Base-by-base conservation (phyloP, 64 coral and sea anemone genomes). In the Trachythela sp. region DNA sequence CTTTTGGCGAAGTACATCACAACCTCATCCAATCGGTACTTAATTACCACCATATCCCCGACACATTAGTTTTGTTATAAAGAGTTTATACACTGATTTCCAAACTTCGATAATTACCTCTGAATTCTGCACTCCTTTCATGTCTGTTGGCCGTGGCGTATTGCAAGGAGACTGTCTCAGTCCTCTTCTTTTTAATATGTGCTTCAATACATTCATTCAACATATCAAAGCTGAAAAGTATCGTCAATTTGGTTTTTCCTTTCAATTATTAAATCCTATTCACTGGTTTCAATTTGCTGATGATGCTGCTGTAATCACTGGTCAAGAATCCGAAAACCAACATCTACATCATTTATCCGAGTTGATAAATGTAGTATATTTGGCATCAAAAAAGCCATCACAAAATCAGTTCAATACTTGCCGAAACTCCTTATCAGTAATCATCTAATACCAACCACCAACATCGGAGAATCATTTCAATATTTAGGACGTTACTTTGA, bases 401-500 rank as follows among this genome's bases (percentile, higher is more conserved):
- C 59, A 68, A 68, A 68, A 68, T 68, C 59, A 68, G 59, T 68
- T 6, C 20, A 68, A 68, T 77, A 77, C 36, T 34, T 77, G 24
- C 71, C 1, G 2, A 0, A 77, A 77, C 71, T 77, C 13, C 4
- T 77, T n/a, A 77, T 77, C 17, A 31, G 30, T n/a, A 77, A 77
- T 27, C 6, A 27, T 13, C 8, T 77, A 8, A 35, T 77, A 27
- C 71, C 29, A 32, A 38, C 26, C 3, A 27, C n/a, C n/a, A n/a
- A n/a, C n/a, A n/a, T n/a, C n/a, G n/a, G 71, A 34, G 31, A 77
- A 77, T 31, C 71, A 35, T 77, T 77, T 38, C 2, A 34, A 4
- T 77, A 77, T 34, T 77, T 77, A 77, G 71, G 71, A 77, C 24
- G 71, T 24, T 0, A 77, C 71, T 77, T 77, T 77, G 71, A 77